Percentiles rank a stretch among this genome's conserved stretches.
Conservation (phyloP, 2,888 invertebrate genomes). For the Xylota segnis region DNA sequence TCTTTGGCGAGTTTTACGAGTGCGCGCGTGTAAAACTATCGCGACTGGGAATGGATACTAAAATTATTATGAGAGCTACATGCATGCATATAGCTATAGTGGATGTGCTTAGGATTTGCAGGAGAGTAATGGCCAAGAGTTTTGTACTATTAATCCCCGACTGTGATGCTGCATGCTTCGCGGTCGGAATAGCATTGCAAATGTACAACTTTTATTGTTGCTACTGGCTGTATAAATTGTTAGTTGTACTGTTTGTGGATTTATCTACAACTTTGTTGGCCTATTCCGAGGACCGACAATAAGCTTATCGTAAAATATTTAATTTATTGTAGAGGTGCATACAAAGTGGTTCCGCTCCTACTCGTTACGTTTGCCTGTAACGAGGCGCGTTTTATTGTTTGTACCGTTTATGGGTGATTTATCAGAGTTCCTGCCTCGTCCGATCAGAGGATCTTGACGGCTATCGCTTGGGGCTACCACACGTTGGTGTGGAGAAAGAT, state of each 20-base stretch:
- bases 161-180: conserved; percentile 3
- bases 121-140: conserved; percentile 19
- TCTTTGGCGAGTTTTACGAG: conserved; percentile 26
- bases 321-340: conserved; percentile 4
- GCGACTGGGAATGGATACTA: conserved; percentile 32
- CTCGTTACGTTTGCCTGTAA: background rate
- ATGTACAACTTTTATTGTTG: background rate
- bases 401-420: background rate
- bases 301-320: conserved; percentile 9
- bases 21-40: conserved; percentile 9
- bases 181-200: background rate
- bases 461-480: background rate
- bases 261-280: conserved; percentile 9
- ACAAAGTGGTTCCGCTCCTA: background rate
- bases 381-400: background rate
- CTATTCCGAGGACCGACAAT: background rate
- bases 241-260: background rate
- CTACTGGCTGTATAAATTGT: background rate
- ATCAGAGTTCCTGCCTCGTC: background rate
- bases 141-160: conserved; percentile 9
- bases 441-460: background rate
- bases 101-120: background rate
- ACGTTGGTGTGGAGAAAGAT: background rate
- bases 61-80: conserved; percentile 8
- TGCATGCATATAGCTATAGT: background rate